Percentiles rank a stretch among this genome's conserved stretches.
phyloP scores from a whole-genome alignment of 1,140 invertebrate genomes.

The Amphibalanus amphitrite region DNA sequence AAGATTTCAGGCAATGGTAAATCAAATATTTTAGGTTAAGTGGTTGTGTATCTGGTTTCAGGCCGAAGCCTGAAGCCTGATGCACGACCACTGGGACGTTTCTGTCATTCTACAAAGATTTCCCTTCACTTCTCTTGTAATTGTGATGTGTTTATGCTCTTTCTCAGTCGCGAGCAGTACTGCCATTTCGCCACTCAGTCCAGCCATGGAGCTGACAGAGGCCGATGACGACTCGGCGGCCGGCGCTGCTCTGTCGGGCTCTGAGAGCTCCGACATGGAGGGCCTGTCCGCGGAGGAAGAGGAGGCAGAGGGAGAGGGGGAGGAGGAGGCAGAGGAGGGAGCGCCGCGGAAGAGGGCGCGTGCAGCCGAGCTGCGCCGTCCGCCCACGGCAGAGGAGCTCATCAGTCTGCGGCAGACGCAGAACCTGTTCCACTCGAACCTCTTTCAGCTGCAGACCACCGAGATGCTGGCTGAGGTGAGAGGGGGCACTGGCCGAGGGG shows the following conservation, averaged over 20 bases:
- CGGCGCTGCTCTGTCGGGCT: neutral
- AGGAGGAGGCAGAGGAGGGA: neutral
- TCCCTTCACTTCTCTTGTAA: too few relatives aligned
- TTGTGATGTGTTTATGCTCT: too few relatives aligned
- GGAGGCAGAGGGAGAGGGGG: neutral
- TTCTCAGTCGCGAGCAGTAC: too few relatives aligned
- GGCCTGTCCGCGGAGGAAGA: neutral
- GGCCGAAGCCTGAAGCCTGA: too few relatives aligned
- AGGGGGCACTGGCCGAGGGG: too few relatives aligned
- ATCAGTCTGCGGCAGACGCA: conserved; percentile 62
- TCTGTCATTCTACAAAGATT: too few relatives aligned
- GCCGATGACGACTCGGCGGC: neutral
- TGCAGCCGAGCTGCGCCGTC: conserved; percentile 26
- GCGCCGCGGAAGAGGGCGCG: neutral
- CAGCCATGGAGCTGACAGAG: neutral
- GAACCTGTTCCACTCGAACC: conserved; percentile 68
- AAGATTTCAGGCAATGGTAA: too few relatives aligned
- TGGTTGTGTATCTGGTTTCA: too few relatives aligned
- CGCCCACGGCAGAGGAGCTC: conserved; percentile 63
- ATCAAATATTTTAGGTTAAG: too few relatives aligned
- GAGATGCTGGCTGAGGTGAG: conserved; percentile 49
- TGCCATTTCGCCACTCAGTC: too few relatives aligned
- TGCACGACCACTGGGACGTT: too few relatives aligned
- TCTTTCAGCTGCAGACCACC: conserved; percentile 62
- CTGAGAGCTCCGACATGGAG: neutral